Evolutionary conservation across 2,797 vertebrate species (phyloP), one percentile per base, ranked within the genome.

Genomic region (Phrynocephalus vlangalii): DNA sequence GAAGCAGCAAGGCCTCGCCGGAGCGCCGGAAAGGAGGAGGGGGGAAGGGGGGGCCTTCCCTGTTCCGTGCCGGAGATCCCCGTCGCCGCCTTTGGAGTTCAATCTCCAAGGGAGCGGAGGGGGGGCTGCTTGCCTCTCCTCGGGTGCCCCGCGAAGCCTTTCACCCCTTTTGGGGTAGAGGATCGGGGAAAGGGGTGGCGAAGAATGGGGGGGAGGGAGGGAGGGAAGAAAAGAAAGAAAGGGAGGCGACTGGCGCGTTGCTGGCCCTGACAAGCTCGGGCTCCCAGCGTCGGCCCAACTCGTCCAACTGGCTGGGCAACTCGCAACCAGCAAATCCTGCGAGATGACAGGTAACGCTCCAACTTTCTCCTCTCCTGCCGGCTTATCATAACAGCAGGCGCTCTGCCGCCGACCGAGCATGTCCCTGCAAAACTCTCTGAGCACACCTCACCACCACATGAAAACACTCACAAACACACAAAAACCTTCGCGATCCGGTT

Each of bases 261-360:
- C 94, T 92, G 90, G 95, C 95, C 88, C 89, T 89, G 95, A 95
- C 95, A 96, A 92, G 94, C 95, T 91, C 92, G 91, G 94, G 87
- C 93, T 95, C 91, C 90, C 92, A 90, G 94, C 73, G 38, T 93
- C 95, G 90, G 92, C 91, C 94, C 98, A 98, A 99, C 98, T 97
- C 96, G 98, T 98, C 96, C 72, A 95, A 98, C 98, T 97, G 97
- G 98, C 97, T 97, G 95, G 95, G 96, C 97, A 96, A 97, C 97
- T 97, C 96, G 94, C 84, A 90, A 86, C 82, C 92, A 96, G 95
- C 95, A 95, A 96, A 95, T 96, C 96, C 94, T 71, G 93, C 92
- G 91, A 96, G 94, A 95, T 95, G 86, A 80, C 82, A 87, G 95
- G 94, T 91, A 93, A 5, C 92, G 91, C 93, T 95, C 92, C 97